Conservation (phyloP, 2,113 vertebrate genomes). For the Clarias gariepinus region DNA sequence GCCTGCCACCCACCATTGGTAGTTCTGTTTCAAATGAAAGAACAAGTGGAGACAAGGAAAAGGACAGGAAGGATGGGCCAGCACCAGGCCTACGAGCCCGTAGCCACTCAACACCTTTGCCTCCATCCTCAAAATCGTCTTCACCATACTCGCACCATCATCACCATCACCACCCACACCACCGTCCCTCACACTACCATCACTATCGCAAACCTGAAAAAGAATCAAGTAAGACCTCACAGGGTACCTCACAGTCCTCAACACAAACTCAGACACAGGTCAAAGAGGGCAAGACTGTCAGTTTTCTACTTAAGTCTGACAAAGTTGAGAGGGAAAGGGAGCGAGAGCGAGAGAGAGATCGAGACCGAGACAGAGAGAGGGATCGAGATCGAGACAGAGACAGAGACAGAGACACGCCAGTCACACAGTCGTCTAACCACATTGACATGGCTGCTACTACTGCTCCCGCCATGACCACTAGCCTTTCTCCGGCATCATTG, state of each 20-base stretch:
- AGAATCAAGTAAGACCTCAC: constrained; percentile 74
- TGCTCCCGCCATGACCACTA: constrained; percentile 69
- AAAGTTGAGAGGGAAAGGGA: constrained; percentile 72
- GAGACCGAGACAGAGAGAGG: constrained; percentile 38
- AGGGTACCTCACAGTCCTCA: constrained; percentile 67
- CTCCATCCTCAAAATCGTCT: constrained; percentile 86
- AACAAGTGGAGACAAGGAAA: constrained; percentile 64
- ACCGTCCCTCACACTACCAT: constrained; percentile 78
- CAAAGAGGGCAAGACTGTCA: constrained; percentile 74
- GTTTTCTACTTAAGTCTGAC: constrained; percentile 74
- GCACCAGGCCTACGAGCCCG: constrained; percentile 80
- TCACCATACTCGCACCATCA: constrained; percentile 80
- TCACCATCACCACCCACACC: constrained; percentile 79
- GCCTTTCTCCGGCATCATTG: constrained; percentile 43
- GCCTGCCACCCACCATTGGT: constrained; percentile 72
- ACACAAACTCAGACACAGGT: constrained; percentile 71
- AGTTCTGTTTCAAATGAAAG: constrained; percentile 70
- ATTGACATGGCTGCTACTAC: constrained; percentile 50
- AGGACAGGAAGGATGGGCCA: constrained; percentile 69
- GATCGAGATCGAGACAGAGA: constrained; percentile 45
- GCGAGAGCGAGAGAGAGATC: constrained; percentile 62
- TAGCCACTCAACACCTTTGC: constrained; percentile 89
- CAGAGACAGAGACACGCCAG: constrained; percentile 48
- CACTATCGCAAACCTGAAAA: constrained; percentile 82
- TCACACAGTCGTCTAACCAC: constrained; percentile 57